Evolutionary conservation across 2,888 invertebrate species (phyloP).

Genomic region (Megamerina dolium): DNA sequence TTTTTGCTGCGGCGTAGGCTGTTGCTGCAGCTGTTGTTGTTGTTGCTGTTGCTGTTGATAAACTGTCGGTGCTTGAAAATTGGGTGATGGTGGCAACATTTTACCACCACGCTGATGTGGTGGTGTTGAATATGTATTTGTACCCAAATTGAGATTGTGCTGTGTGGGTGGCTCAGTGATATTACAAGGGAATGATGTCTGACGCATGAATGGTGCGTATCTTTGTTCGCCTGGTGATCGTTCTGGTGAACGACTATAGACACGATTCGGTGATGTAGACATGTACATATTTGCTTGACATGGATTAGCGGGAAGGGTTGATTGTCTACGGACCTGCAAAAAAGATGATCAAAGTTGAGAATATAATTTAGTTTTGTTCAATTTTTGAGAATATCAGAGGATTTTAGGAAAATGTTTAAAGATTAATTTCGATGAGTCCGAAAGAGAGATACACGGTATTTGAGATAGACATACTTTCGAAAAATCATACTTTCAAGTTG

Average conservation of each 20-base stretch:
- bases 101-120: slow-evolving; percentile 32
- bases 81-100: slow-evolving; percentile 40
- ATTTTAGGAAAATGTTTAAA: no score
- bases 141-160: slow-evolving; percentile 15
- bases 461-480: no score
- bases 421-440: no score
- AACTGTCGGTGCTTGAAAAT: slow-evolving; percentile 23
- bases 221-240: slow-evolving; percentile 42
- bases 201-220: slow-evolving; percentile 45
- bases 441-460: no score
- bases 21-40: slow-evolving; percentile 12
- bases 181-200: slow-evolving; percentile 45
- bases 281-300: slow-evolving; percentile 42
- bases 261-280: slow-evolving; percentile 46
- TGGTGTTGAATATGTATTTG: slow-evolving; percentile 11
- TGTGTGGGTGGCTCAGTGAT: slow-evolving; percentile 28
- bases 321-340: slow-evolving; percentile 43
- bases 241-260: slow-evolving; percentile 46
- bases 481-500: no score
- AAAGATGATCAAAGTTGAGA: not conserved
- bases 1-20: no score
- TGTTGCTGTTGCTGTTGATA: slow-evolving; percentile 16
- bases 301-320: slow-evolving; percentile 44
- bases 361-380: not conserved
- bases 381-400: no score